Evolutionary conservation across 2,888 invertebrate genomes (phyloP).

Genomic region (Petrophora chlorosata): DNA sequence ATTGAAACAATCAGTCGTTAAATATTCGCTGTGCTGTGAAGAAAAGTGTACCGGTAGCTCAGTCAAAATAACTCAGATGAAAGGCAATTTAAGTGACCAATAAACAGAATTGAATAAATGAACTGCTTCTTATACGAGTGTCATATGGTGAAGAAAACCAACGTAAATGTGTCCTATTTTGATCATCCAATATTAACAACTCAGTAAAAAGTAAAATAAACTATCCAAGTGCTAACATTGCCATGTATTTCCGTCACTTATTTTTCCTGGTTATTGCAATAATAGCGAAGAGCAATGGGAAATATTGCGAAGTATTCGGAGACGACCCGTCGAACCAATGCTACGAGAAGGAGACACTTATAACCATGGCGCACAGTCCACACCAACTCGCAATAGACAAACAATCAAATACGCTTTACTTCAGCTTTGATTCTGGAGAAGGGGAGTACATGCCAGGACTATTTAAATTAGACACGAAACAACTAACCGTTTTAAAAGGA

Average conservation of each 20-base stretch:
- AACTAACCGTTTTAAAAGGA: conserved; percentile 62
- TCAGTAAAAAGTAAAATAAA: no score
- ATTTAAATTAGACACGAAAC: conserved; percentile 55
- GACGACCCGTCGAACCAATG: conserved; percentile 54
- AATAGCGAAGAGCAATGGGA: conserved; percentile 32
- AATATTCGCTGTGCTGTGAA: background rate
- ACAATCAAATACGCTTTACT: conserved; percentile 60
- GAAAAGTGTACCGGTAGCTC: background rate
- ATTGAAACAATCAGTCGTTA: background rate
- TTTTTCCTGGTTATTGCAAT: conserved; percentile 25
- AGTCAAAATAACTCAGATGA: background rate
- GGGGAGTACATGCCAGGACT: conserved; percentile 66
- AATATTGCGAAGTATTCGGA: conserved; percentile 53
- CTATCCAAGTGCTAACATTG: conserved; percentile 11
- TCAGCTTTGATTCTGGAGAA: conserved; percentile 69
- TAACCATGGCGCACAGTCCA: conserved; percentile 61
- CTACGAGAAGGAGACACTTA: conserved; percentile 59
- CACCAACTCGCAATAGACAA: conserved; percentile 68
- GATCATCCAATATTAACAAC: no score
- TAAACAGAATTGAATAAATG: background rate
- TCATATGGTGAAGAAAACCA: no score
- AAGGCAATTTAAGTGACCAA: background rate
- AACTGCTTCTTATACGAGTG: background rate
- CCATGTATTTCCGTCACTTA: conserved; percentile 18
- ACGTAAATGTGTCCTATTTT: no score